phyloP scores from a whole-genome alignment of 2,113 vertebrate genomes.

The Anarrhichthys ocellatus region DNA sequence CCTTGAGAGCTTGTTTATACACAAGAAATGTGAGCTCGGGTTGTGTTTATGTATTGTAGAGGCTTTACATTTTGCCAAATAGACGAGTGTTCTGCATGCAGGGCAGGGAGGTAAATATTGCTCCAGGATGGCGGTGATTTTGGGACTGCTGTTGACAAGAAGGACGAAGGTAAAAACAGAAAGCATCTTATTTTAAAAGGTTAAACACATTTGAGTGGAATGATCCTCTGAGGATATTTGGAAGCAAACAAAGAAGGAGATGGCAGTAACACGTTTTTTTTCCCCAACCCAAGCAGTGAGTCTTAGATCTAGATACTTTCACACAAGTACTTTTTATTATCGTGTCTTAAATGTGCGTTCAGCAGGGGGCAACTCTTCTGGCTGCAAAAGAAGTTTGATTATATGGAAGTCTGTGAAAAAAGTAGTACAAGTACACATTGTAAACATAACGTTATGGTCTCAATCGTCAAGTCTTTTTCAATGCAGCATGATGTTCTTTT shows the following conservation, averaged over 20 bases:
- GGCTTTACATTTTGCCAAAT: constrained; percentile 40
- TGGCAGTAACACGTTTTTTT: not conserved
- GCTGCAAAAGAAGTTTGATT: too few relatives aligned
- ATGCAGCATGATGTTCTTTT: too few relatives aligned
- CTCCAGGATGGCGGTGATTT: constrained; percentile 18
- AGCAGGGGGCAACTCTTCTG: too few relatives aligned
- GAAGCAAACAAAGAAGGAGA: not conserved
- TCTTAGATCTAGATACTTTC: not conserved
- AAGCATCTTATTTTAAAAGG: not conserved
- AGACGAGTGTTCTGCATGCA: constrained; percentile 5
- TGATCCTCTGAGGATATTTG: constrained; percentile 5
- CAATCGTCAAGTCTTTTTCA: too few relatives aligned
- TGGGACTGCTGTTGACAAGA: not conserved
- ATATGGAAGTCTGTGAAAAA: too few relatives aligned
- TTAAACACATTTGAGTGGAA: constrained; percentile 18
- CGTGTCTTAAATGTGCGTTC: too few relatives aligned
- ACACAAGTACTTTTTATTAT: not conserved
- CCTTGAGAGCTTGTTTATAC: constrained; percentile 34
- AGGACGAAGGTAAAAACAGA: not conserved
- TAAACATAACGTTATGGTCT: too few relatives aligned
- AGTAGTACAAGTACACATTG: too few relatives aligned
- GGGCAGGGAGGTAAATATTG: constrained; percentile 28
- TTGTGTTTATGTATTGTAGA: constrained; percentile 55
- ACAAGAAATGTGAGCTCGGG: constrained; percentile 28
- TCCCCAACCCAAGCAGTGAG: not conserved